A percentile compares a stretch with the other conserved stretches of the same genome.
Conservation (phyloP, 2,113 vertebrate species). For the Loxodonta africana region DNA sequence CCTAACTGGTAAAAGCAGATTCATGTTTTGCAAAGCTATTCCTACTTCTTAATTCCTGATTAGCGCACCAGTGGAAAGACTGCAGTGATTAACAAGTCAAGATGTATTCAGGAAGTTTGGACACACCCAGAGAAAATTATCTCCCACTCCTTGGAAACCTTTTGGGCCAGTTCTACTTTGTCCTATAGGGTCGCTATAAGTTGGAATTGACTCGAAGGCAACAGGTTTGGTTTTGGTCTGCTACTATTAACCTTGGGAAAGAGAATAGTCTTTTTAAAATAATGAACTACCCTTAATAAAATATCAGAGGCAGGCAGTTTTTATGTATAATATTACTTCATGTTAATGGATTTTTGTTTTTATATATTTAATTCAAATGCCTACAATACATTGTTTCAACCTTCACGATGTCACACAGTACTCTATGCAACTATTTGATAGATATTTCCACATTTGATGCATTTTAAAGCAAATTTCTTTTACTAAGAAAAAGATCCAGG, state of each 20-base stretch:
- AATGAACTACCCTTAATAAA: neutral
- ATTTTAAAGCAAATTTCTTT: conserved; percentile 54
- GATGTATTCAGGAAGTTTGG: conserved; percentile 89
- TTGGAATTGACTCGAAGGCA: too few relatives aligned
- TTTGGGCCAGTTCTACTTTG: too few relatives aligned
- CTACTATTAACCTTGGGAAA: conserved; percentile 72
- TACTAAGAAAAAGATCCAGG: neutral
- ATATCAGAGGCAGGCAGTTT: neutral
- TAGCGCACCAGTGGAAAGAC: conserved; percentile 91
- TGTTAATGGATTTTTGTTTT: conserved; percentile 7
- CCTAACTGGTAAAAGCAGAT: conserved; percentile 86
- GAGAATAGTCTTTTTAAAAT: conserved; percentile 3
- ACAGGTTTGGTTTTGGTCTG: neutral
- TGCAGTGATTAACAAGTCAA: conserved; percentile 91
- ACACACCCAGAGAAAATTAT: conserved; percentile 25
- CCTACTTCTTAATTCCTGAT: conserved; percentile 92
- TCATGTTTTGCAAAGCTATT: conserved; percentile 88
- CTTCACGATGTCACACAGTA: neutral
- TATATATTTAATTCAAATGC: neutral
- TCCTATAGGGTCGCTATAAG: too few relatives aligned
- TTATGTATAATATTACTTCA: neutral
- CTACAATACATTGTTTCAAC: neutral
- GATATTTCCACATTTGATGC: neutral
- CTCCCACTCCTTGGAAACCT: neutral
- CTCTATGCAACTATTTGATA: neutral